Evolutionary conservation across 2,888 invertebrate species (phyloP), one percentile per base, ranked within the genome.

Genomic region (Synanthedon andrenaeformis): DNA sequence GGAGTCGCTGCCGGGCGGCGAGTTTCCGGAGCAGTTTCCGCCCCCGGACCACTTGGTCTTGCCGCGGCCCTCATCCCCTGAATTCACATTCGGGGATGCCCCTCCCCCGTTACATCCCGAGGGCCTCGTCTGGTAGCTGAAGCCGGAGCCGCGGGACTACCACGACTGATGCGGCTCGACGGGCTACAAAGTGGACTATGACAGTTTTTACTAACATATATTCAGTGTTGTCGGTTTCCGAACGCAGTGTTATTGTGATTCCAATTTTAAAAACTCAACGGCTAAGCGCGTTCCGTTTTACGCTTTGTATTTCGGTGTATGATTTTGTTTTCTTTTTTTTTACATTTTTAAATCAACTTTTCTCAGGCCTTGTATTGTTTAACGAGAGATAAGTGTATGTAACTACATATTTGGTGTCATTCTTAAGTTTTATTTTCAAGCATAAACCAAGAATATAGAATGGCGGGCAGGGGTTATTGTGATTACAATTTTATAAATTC

Each of bases 31-130:
- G 52, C 87, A 86, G 72, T 91, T 88, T 81, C 91, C 90, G 53
- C 91, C 90, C 8, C 90, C 91, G 2, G 91, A 91, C 62, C 91
- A 91, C 77, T 89, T 91, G 69, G 89, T 90, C 70, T 91, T 92
- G 58, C 92, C 92, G n/a, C 90, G 93, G 63, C 92, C 93, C 53
- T 92, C 93, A 59, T 93, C 93, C 65, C 93, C 93, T 51, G 92
- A 92, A 82, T 93, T 92, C 85, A 91, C 92, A 59, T 88, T 88
- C 67, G 85, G 85, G 0, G 88, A 88, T 71, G 88, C 82, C 52
- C 88, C 87, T 28, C 88, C 88, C 0, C 87, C 87, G 49, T 64
- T 86, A 53, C 88, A 88, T 59, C 86, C 85, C 53, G 88, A 88
- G 74, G 88, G 88, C 50, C 75, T 88, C 67, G 88, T 88, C 52